These are phyloP conservation scores for Darevskia mixta DNA, from an alignment of 2,797 vertebrate genomes.

Conservation along the genomic window DNA sequence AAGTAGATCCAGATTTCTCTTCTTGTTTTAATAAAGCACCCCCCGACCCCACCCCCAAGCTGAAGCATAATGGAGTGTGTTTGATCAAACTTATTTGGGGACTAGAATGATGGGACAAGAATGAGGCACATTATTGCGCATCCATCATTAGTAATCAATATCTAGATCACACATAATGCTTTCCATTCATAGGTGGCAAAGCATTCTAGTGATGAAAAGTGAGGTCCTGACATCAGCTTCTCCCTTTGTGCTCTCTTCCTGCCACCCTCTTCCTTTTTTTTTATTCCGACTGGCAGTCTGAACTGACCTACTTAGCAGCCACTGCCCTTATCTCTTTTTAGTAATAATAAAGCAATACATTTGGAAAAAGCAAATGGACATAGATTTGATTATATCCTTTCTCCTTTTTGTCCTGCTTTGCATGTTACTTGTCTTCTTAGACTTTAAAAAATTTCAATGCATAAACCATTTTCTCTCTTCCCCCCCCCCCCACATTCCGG, in stretches of 20 bases:
- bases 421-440: slow-evolving; percentile 35
- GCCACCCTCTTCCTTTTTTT: background rate
- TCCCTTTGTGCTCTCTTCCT: slow-evolving; percentile 14
- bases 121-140: background rate
- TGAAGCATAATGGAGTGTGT: no score
- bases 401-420: slow-evolving; percentile 25
- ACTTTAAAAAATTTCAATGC: background rate
- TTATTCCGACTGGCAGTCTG: slow-evolving; percentile 22
- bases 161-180: background rate
- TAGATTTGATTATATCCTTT: slow-evolving; percentile 38
- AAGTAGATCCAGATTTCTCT: no score
- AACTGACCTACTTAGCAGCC: slow-evolving; percentile 40
- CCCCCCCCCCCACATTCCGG: no score
- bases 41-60: background rate
- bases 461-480: slow-evolving; percentile 11
- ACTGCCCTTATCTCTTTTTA: slow-evolving; percentile 30
- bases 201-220: slow-evolving; percentile 2
- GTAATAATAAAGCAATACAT: slow-evolving; percentile 38
- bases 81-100: background rate
- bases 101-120: background rate
- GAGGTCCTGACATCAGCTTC: slow-evolving; percentile 18
- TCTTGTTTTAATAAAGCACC: background rate
- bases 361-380: slow-evolving; percentile 29
- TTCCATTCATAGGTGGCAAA: background rate
- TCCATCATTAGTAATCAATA: background rate